Evolutionary conservation across 2,888 invertebrate species (phyloP).

Genomic region (Melikaiella ostensackeni): DNA sequence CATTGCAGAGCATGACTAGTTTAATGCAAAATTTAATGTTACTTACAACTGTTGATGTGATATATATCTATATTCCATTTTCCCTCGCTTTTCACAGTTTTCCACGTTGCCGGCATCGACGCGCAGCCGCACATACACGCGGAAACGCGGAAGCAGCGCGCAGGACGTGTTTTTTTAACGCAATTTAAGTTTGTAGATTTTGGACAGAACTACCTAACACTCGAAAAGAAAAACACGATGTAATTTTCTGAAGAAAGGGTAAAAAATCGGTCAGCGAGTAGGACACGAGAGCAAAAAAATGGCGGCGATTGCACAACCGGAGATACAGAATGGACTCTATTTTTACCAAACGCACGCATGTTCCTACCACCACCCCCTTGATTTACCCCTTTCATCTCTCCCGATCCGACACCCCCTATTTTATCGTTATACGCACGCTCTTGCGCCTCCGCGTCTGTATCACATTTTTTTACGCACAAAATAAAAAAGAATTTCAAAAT

Average conservation of each 20-base stretch:
- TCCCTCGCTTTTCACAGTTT: constrained; percentile 48
- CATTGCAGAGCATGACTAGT: background rate
- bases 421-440: constrained; percentile 30
- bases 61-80: background rate
- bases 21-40: background rate
- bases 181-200: background rate
- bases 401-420: constrained; percentile 11
- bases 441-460: background rate
- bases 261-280: constrained; percentile 1
- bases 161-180: constrained; percentile 13
- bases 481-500: no score
- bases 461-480: background rate
- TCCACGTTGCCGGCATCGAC: constrained; percentile 51
- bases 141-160: constrained; percentile 35
- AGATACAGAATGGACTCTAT: constrained; percentile 23
- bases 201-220: background rate
- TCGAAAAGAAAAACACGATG: background rate
- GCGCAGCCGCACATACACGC: constrained; percentile 54
- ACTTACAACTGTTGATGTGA: background rate
- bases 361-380: constrained; percentile 17
- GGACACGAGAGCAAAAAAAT: constrained; percentile 16
- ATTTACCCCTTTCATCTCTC: constrained; percentile 29
- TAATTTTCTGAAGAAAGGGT: background rate
- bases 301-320: constrained; percentile 15
- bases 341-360: constrained; percentile 35